Base-by-base conservation (phyloP, 1,140 invertebrate genomes). In the Papilio glaucus region DNA sequence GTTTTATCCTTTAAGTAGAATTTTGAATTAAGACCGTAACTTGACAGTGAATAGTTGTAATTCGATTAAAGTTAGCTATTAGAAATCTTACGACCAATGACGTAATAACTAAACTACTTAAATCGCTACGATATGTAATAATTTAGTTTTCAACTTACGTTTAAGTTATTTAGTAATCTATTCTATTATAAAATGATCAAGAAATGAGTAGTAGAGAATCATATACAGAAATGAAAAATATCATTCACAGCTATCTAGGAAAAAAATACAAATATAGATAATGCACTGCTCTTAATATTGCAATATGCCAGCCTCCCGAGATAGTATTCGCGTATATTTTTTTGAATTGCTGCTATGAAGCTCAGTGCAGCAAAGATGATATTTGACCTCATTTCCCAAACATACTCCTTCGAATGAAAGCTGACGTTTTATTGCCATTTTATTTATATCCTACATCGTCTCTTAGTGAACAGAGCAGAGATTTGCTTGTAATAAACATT, bases 311-410 rank as follows among this genome's bases (percentile, higher is more conserved):
- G 21, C 12, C 42, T 45, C 15, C 5, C 12, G 10, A 12, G 39
- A 13, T 26, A 24, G 49, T 24, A 53, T 7, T 53, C 21, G 9
- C 21, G 49, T 21, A 53, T 53, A 53, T 45, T 45, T 45, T n/a
- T 45, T 45, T 5, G 15, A 45, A 18, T 45, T 18, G 42, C 42
- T 45, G 42, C 42, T 45, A 45, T 53, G 9, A 8, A 26, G 45
- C 7, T 7, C 15, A 49, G 0, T 53, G 49, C 21, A 53, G 6
- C 15, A 41, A 2, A 49, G 2, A 49, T 24, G 18, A 4, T 18
- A 24, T 18, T 24, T 53, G 49, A 53, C 49, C 49, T 49, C 21
- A 24, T 53, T 53, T 24, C 21, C 18, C 49, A 53, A 26, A 53
- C 49, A 45, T 18, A 45, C 29, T 33, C 29, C 29, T 53, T 12